phyloP scores from a whole-genome alignment of 1,140 invertebrate genomes.

The Megalonaias nervosa region DNA sequence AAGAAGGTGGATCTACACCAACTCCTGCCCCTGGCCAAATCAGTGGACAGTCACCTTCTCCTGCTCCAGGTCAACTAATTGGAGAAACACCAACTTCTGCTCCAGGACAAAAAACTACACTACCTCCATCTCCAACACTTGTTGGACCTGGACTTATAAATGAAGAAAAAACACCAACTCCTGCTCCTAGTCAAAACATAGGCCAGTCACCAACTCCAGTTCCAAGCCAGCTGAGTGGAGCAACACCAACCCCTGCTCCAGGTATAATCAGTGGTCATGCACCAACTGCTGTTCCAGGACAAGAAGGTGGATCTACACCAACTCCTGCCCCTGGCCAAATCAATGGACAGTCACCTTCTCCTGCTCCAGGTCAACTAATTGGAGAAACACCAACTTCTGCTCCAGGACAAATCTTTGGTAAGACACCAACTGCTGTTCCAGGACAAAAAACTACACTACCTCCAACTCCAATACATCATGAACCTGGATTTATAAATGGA shows the following conservation, averaged over 20 bases:
- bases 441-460: not conserved
- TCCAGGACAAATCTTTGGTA: not conserved
- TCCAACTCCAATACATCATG: not conserved
- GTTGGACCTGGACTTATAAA: no score
- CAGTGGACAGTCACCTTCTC: no score
- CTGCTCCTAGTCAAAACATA: no score
- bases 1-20: no score
- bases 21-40: no score
- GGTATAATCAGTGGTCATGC: not conserved
- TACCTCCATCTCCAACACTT: no score
- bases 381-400: slow-evolving; percentile 3
- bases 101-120: no score
- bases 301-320: not conserved
- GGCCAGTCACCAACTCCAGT: no score
- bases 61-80: slow-evolving; percentile 6
- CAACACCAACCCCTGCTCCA: slow-evolving; percentile 9
- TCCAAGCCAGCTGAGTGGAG: no score
- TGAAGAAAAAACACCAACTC: no score
- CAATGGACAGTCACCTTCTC: not conserved
- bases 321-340: no score
- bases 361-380: not conserved
- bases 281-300: slow-evolving; percentile 17
- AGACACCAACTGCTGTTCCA: slow-evolving; percentile 14
- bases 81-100: no score
- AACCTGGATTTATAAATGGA: not conserved